These are phyloP conservation scores for Temnothorax ravouxi DNA, from an alignment of 2,888 invertebrate genomes.

Conservation along the genomic window DNA sequence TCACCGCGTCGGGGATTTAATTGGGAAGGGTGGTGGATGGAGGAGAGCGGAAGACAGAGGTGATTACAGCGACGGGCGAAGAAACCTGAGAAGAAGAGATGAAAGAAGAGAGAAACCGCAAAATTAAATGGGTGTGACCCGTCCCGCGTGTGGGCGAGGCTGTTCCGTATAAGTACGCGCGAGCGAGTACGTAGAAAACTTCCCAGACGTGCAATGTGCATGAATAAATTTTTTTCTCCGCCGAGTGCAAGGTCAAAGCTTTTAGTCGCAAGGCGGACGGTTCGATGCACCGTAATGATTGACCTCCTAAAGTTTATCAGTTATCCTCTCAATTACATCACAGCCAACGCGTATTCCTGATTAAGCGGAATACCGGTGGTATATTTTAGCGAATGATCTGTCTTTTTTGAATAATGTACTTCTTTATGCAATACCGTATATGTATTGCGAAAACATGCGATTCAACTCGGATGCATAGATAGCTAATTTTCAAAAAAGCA, in stretches of 20 bases:
- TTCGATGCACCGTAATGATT: conserved; percentile 36
- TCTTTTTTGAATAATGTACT: background rate
- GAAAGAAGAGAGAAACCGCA: conserved; percentile 75
- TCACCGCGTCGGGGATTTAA: background rate
- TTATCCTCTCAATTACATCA: conserved; percentile 1
- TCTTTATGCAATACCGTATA: background rate
- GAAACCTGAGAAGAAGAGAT: conserved; percentile 63
- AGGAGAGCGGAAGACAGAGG: conserved; percentile 56
- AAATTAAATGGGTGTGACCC: conserved; percentile 81
- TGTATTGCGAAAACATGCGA: background rate
- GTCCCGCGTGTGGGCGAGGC: conserved; percentile 79
- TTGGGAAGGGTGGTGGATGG: conserved; percentile 1
- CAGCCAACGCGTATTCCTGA: background rate
- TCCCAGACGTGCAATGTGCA: conserved; percentile 47
- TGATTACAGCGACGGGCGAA: conserved; percentile 63
- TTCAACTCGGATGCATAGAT: background rate
- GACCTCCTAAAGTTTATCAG: conserved; percentile 32
- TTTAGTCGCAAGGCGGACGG: conserved; percentile 41
- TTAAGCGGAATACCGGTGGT: background rate
- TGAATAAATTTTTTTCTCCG: conserved; percentile 41
- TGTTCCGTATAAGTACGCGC: conserved; percentile 57
- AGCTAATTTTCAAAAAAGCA: conserved; percentile 21
- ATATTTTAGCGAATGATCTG: background rate
- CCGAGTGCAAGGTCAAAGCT: conserved; percentile 55
- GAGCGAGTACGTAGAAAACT: conserved; percentile 58